A percentile compares a stretch with the other conserved stretches of the same genome.
phyloP scores from a whole-genome alignment of 2,888 invertebrate genomes.

The Troides oblongomaculatus region DNA sequence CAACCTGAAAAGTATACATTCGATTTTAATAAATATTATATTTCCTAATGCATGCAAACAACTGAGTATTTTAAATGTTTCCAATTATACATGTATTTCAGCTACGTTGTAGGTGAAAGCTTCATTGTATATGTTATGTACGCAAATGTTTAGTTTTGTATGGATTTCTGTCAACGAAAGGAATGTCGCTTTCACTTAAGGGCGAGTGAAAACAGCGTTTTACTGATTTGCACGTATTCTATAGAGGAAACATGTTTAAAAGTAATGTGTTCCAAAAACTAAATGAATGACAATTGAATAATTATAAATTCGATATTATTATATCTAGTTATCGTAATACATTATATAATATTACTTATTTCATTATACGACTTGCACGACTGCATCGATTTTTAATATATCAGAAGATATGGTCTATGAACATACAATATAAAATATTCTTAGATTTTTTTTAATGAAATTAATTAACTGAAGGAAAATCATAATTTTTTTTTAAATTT shows the following conservation, averaged over 20 bases:
- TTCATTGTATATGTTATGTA: conserved; percentile 38
- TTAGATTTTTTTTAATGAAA: no score
- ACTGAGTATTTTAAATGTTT: conserved; percentile 6
- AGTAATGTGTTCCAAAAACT: background rate
- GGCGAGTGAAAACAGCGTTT: conserved; percentile 28
- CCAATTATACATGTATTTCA: conserved; percentile 26
- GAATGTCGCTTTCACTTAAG: conserved; percentile 31
- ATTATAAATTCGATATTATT: no score
- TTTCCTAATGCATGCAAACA: background rate
- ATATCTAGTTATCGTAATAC: no score
- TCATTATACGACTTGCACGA: no score
- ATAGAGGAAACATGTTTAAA: background rate
- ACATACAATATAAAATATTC: no score
- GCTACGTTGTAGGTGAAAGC: conserved; percentile 32
- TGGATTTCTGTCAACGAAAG: conserved; percentile 28
- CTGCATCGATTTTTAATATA: no score
- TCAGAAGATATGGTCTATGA: no score
- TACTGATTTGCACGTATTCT: conserved; percentile 22
- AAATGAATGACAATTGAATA: background rate
- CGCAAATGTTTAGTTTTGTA: conserved; percentile 46
- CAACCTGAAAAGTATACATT: conserved; percentile 86
- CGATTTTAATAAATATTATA: conserved; percentile 12
- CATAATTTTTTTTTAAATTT: no score
- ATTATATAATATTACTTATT: no score
- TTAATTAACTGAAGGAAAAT: no score